Base-by-base conservation (phyloP, 2,888 invertebrate species). In the Tetheella fluctuosa region DNA sequence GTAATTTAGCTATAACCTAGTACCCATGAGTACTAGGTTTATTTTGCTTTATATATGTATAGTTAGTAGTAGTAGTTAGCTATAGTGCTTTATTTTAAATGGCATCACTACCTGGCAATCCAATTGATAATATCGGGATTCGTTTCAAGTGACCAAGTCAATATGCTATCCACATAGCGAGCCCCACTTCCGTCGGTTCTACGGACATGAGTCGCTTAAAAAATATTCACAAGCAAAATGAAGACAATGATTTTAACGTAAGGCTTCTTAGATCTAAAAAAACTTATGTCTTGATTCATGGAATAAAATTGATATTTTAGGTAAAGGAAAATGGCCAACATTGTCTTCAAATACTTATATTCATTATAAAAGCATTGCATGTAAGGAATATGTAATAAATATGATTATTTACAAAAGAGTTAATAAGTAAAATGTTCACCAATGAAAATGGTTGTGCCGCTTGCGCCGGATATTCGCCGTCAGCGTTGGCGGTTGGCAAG, bases 151-250 rank as follows among this genome's bases (percentile, higher is more conserved):
- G 63, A 64, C 73, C 68, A 74, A 39, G 81, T 80, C 76, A 78
- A 79, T 91, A 88, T 90, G 83, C 87, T 70, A 80, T 81, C 81
- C 91, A 88, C 84, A 83, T 71, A 69, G 70, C 74, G 67, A 71
- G 70, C 65, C 69, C 71, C 71, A 80, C 87, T 90, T 91, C 91
- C 92, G 89, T 85, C 88, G 78, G 69, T 73, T 75, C 81, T 74
- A 77, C 82, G 83, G 84, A 85, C 90, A 88, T 88, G 88, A 79
- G 71, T 65, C 71, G 89, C 82, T 84, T 91, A 81, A 85, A 87
- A 55, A 30, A 88, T 86, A 89, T 87, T 86, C 82, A 83, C 79
- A 74, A 73, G 71, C 67, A 64, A 67, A 69, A 71, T 70, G 66
- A 70, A 75, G 73, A 82, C 80, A 81, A 80, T 77, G 73, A 71